These are phyloP conservation scores for Oegoconia quadripuncta DNA, from an alignment of 2,888 invertebrate genomes.

Conservation along the genomic window DNA sequence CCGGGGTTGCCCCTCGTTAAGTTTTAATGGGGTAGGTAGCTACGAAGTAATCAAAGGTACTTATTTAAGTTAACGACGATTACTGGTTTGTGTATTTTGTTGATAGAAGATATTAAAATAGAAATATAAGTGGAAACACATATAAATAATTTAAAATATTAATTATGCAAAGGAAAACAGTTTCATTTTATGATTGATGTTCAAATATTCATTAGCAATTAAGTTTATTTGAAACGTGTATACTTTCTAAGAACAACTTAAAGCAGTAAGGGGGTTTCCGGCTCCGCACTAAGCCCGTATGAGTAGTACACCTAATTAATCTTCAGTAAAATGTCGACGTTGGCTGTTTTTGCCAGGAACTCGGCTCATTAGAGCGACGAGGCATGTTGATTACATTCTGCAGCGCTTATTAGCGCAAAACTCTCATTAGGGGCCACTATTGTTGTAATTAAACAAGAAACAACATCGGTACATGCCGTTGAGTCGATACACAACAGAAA, in stretches of 20 bases:
- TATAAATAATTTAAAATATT: too few relatives aligned
- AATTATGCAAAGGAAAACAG: too few relatives aligned
- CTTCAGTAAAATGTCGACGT: conserved; percentile 73
- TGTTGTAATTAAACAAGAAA: conserved; percentile 78
- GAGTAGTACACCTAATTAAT: conserved; percentile 72
- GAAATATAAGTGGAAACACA: conserved; percentile 28
- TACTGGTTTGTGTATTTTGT: conserved; percentile 63
- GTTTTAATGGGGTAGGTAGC: conserved; percentile 79
- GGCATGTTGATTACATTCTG: conserved; percentile 79
- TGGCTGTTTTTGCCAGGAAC: conserved; percentile 74
- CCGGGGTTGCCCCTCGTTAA: conserved; percentile 78
- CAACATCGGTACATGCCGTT: conserved; percentile 52
- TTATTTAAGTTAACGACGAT: conserved; percentile 77
- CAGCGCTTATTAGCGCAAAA: conserved; percentile 77
- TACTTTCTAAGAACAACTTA: conserved; percentile 49
- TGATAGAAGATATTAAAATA: conserved; percentile 56
- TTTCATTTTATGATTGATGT: background rate
- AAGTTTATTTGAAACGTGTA: conserved; percentile 27
- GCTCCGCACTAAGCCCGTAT: conserved; percentile 42
- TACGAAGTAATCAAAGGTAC: conserved; percentile 77
- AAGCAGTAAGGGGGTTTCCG: conserved; percentile 16
- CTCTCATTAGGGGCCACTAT: conserved; percentile 78
- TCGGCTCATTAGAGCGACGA: conserved; percentile 75
- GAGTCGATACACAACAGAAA: conserved; percentile 36
- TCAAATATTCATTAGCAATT: conserved; percentile 9